Evolutionary conservation across 1,140 invertebrate genomes (phyloP).

Genomic region (Camponotus vicinus): DNA sequence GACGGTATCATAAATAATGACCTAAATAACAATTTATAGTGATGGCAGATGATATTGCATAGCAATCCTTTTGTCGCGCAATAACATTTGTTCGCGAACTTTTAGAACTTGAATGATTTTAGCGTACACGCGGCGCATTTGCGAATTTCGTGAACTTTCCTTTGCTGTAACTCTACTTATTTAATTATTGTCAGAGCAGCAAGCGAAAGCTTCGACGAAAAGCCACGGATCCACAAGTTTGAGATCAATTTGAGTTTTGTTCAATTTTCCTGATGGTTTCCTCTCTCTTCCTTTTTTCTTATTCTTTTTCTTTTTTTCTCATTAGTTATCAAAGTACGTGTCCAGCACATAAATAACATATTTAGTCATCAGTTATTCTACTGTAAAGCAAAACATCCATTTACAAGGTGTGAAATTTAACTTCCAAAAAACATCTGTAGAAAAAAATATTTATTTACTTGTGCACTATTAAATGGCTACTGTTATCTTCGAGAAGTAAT

Average conservation of each 20-base stretch:
- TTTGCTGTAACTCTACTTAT: conserved; percentile 37
- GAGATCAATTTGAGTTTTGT: conserved; percentile 50
- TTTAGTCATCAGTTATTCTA: conserved; percentile 28
- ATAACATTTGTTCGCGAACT: conserved; percentile 39
- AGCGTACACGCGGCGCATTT: conserved; percentile 17
- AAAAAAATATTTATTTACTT: too few relatives aligned
- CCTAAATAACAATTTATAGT: too few relatives aligned
- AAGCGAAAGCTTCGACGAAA: conserved; percentile 37
- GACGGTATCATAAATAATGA: too few relatives aligned
- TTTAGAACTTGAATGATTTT: conserved; percentile 21
- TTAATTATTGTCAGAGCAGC: conserved; percentile 47
- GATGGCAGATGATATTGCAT: conserved; percentile 22
- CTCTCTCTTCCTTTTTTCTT: neutral
- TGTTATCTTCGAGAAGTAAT: too few relatives aligned
- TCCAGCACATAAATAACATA: conserved; percentile 30
- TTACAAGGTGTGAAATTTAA: neutral
- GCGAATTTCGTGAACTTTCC: conserved; percentile 44
- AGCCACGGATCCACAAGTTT: conserved; percentile 39
- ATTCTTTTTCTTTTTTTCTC: neutral
- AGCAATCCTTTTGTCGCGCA: conserved; percentile 32
- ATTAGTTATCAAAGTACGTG: conserved; percentile 21
- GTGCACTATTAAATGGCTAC: too few relatives aligned
- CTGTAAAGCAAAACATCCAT: neutral
- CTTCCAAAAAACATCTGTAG: too few relatives aligned
- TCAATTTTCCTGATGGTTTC: conserved; percentile 35